These are phyloP conservation scores for Sarcophaga caerulescens DNA, from an alignment of 2,888 invertebrate species.

Conservation along the genomic window DNA sequence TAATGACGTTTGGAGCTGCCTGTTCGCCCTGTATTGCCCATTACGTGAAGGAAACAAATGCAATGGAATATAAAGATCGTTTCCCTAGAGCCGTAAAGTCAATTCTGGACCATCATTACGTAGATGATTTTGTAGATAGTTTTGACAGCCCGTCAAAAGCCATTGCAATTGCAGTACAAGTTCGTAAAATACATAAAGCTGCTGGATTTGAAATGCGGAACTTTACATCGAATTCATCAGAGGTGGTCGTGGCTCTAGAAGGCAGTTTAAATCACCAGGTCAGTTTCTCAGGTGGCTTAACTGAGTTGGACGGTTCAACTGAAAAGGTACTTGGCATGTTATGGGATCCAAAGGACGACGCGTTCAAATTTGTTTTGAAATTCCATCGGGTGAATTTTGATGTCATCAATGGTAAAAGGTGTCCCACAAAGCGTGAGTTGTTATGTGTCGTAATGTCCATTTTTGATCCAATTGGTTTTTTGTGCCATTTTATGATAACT, in stretches of 20 bases:
- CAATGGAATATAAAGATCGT: not conserved
- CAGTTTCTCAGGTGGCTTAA: too few relatives aligned
- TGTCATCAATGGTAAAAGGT: too few relatives aligned
- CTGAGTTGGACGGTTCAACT: not conserved
- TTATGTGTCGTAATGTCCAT: constrained; percentile 3
- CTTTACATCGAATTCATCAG: not conserved
- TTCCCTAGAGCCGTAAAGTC: constrained; percentile 18
- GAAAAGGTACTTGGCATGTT: constrained; percentile 12
- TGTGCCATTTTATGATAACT: constrained; percentile 14
- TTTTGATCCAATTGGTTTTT: constrained; percentile 11
- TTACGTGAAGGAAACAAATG: constrained; percentile 13
- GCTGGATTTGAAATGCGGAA: constrained; percentile 29
- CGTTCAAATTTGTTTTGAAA: not conserved
- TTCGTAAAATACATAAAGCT: constrained; percentile 23
- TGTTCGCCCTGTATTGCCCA: not conserved
- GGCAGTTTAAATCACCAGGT: not conserved
- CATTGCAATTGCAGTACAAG: not conserved
- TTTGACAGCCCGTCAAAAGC: not conserved
- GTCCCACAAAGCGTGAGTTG: not conserved
- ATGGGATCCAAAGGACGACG: not conserved
- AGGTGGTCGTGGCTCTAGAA: constrained; percentile 16
- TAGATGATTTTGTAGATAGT: not conserved
- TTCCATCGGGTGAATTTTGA: too few relatives aligned
- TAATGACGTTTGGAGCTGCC: constrained; percentile 15
- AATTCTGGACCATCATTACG: constrained; percentile 30